Evolutionary conservation across 64 coral and sea anemone genomes (phyloP).

Genomic region (Exaiptasia diaphana): DNA sequence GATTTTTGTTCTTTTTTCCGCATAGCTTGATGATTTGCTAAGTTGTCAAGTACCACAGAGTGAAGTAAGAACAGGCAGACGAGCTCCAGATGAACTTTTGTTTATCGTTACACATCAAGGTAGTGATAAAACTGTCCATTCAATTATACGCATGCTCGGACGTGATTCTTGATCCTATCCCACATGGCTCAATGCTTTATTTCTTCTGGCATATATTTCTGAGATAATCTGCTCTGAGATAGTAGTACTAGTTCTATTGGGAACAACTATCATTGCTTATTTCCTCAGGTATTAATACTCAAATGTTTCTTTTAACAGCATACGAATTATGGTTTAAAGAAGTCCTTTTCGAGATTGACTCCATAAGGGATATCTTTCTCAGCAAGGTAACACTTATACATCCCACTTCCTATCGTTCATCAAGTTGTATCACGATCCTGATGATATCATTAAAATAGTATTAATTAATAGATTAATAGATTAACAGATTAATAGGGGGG

Average conservation of each 20-base stretch:
- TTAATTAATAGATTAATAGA: no score
- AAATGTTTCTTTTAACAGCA: conserved; percentile 20
- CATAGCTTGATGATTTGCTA: conserved; percentile 59
- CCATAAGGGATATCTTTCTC: conserved; percentile 59
- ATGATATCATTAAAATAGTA: no score
- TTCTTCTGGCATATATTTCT: no score
- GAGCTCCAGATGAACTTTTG: conserved; percentile 70
- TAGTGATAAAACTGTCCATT: background rate
- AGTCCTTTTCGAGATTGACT: conserved; percentile 86
- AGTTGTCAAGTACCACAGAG: conserved; percentile 61
- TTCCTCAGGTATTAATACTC: no score
- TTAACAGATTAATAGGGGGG: no score
- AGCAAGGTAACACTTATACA: conserved; percentile 43
- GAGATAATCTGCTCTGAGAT: no score
- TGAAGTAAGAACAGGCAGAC: background rate
- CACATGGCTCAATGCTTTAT: no score
- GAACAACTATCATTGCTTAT: no score
- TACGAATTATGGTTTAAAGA: conserved; percentile 97
- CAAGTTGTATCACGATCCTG: no score
- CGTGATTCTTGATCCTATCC: background rate
- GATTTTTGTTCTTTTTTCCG: background rate
- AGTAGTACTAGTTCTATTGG: no score
- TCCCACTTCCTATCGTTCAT: no score
- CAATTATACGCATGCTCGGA: background rate
- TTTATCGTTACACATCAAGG: conserved; percentile 86